These are phyloP conservation scores for Calameuta pallipes DNA, from an alignment of 2,888 invertebrate species.

Conservation along the genomic window DNA sequence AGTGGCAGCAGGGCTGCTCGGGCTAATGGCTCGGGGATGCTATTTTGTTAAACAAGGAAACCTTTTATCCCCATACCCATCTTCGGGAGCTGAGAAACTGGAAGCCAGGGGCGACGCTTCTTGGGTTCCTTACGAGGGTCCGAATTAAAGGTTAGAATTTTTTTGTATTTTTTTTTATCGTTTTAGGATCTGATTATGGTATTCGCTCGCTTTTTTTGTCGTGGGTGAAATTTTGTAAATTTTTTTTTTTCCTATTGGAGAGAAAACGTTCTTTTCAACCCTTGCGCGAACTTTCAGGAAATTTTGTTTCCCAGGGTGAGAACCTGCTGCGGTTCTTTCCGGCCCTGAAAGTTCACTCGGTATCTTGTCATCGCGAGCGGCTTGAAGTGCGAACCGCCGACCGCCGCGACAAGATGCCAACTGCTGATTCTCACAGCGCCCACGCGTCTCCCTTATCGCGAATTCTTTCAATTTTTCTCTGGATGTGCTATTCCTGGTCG, in stretches of 20 bases:
- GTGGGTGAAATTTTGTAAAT: background rate
- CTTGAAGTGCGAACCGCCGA: conserved; percentile 54
- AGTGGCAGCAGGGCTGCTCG: conserved; percentile 56
- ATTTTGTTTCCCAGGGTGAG: background rate
- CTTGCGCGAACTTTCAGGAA: background rate
- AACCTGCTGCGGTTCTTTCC: conserved; percentile 10
- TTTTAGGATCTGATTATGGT: background rate
- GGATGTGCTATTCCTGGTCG: background rate
- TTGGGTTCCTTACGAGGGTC: conserved; percentile 20
- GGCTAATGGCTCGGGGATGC: conserved; percentile 62
- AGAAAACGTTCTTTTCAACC: background rate
- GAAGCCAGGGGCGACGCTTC: conserved; percentile 48
- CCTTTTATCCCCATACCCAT: conserved; percentile 60
- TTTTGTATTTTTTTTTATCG: background rate
- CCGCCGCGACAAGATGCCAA: conserved; percentile 56
- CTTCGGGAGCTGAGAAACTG: conserved; percentile 33
- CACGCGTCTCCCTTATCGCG: conserved; percentile 39
- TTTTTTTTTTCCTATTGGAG: background rate
- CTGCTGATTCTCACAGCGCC: conserved; percentile 58
- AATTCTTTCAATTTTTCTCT: conserved; percentile 27
- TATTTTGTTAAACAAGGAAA: conserved; percentile 65
- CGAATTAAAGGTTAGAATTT: background rate
- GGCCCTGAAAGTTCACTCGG: conserved; percentile 49
- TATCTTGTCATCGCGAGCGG: conserved; percentile 53
- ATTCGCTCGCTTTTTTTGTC: background rate